phyloP scores from a whole-genome alignment of 1,140 invertebrate genomes.

The Contarinia nasturtii region DNA sequence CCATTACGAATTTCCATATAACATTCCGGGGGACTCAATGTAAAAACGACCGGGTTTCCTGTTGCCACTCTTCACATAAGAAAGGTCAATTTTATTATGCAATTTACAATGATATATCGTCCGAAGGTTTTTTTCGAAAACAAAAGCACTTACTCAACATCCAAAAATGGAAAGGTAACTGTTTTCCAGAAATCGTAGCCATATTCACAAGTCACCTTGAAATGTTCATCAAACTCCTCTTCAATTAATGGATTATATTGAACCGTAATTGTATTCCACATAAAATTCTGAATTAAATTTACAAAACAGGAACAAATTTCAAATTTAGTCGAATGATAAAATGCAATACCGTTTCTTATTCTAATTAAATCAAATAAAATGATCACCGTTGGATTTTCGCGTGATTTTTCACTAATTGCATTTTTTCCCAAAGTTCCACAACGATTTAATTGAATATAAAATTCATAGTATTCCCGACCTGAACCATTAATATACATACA shows the following conservation, averaged over 20 bases:
- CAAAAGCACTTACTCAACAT: slow-evolving; percentile 66
- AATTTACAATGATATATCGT: not conserved
- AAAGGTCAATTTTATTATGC: not conserved
- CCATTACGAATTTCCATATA: slow-evolving; percentile 89
- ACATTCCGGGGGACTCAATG: slow-evolving; percentile 77
- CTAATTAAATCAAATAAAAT: slow-evolving; percentile 3
- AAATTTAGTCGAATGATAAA: not conserved
- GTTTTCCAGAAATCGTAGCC: slow-evolving; percentile 95
- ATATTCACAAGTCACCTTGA: slow-evolving; percentile 91
- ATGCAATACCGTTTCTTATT: not conserved
- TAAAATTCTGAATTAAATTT: slow-evolving; percentile 56
- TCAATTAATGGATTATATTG: slow-evolving; percentile 88
- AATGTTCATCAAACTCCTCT: slow-evolving; percentile 87
- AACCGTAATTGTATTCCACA: slow-evolving; percentile 91
- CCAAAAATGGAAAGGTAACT: slow-evolving; percentile 82
- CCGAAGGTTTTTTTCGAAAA: not conserved
- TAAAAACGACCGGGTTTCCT: slow-evolving; percentile 86
- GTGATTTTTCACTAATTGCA: slow-evolving; percentile 62
- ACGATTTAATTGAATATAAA: slow-evolving; percentile 78
- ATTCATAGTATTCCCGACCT: slow-evolving; percentile 78
- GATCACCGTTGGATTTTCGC: slow-evolving; percentile 62
- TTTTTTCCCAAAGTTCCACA: slow-evolving; percentile 81
- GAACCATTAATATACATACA: slow-evolving; percentile 91
- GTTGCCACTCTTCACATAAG: slow-evolving; percentile 55
- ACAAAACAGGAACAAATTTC: not conserved